Evolutionary conservation across 2,113 vertebrate species (phyloP), one percentile per base, ranked within the genome.

Genomic region (Megaceryle torquata): DNA sequence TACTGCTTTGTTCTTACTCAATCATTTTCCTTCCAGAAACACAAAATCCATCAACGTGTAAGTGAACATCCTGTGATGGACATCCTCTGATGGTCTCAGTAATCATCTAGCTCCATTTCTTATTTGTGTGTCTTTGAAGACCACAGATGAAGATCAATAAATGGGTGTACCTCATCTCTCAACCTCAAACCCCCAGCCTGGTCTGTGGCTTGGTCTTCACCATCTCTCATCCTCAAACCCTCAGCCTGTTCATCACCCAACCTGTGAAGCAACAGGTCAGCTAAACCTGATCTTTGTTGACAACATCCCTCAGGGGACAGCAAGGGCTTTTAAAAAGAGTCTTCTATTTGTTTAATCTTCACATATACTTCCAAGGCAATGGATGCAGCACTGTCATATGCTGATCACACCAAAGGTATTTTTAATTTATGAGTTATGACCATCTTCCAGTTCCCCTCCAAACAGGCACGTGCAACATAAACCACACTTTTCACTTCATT

Each of bases 181-280:
- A 48, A 20, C 46, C 19, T 46, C 46, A 20, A 46, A 46, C 46
- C 19, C 46, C 46, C 46, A 46, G 43, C 43, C 43, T 44, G 43
- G 43, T 44, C 43, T 44, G 43, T 44, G 43, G 43, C 43, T 44
- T 44, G 43, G 43, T 44, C 43, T 44, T 44, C 43, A 16, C 43
- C 43, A 44, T 44, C 43, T 44, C 43, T 44, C 43, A 16, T 22
- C 33, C 33, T 89, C 57, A 72, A 29, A n/a, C 9, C 10, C 15
- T 0, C 2, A 35, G 24, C 15, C 12, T 60, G 12, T 17, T 28
- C 35, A 50, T 63, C 82, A 65, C 31, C 0, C n/a, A 67, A 1
- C 5, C 39, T 21, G 7, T 37, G 56, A 67, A 63, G 43, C 39
- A 76, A 51, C 26, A 70, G 10, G 9, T 53, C 41, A 68, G 10